Evolutionary conservation across 2,888 invertebrate species (phyloP).

Genomic region (Zeuzera pyrina): DNA sequence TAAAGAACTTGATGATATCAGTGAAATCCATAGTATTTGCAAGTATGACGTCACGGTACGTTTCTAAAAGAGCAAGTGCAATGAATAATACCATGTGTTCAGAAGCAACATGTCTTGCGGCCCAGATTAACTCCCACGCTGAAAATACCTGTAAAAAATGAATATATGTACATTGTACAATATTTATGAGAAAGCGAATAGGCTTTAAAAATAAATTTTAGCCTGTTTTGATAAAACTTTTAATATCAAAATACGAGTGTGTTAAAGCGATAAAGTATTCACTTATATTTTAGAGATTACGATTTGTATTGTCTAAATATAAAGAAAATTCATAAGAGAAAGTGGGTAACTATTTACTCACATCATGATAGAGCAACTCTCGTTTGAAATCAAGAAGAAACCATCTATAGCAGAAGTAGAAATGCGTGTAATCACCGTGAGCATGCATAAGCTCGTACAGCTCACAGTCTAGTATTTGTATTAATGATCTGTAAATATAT

Average conservation of each 20-base stretch:
- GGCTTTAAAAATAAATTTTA: too few species aligned
- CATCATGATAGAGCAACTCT: conserved; percentile 93
- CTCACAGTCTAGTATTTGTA: conserved; percentile 93
- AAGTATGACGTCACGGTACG: conserved; percentile 94
- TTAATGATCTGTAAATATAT: conserved; percentile 77
- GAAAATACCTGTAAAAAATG: conserved; percentile 79
- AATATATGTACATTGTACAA: too few species aligned
- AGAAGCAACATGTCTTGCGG: conserved; percentile 89
- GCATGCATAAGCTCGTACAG: conserved; percentile 95
- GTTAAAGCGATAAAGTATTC: too few species aligned
- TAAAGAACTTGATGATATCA: conserved; percentile 98
- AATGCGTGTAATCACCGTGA: conserved; percentile 96
- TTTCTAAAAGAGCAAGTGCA: conserved; percentile 91
- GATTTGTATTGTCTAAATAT: too few species aligned
- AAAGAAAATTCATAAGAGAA: too few species aligned
- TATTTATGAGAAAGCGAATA: too few species aligned
- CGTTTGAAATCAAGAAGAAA: conserved; percentile 96
- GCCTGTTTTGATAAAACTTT: too few species aligned
- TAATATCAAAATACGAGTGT: too few species aligned
- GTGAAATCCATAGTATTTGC: conserved; percentile 98
- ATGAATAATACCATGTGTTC: conserved; percentile 94
- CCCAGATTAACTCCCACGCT: conserved; percentile 97
- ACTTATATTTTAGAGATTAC: too few species aligned
- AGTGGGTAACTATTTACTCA: conserved; percentile 53
- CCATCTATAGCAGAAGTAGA: conserved; percentile 98